Evolutionary conservation across 2,888 invertebrate genomes (phyloP), one percentile per base, ranked within the genome.

Genomic region (Cordilura impudica): DNA sequence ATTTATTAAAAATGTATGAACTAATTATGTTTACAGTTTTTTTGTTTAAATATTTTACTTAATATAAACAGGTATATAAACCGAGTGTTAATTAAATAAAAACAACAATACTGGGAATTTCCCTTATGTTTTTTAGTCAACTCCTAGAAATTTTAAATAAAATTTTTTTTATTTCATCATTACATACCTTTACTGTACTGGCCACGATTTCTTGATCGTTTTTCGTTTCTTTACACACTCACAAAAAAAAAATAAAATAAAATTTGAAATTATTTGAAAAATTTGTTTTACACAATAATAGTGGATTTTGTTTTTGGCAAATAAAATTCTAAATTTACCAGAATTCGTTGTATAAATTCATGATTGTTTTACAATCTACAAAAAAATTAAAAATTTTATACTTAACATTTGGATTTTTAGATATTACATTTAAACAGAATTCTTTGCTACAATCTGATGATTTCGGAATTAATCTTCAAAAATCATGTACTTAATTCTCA

Each of bases 111-210:
- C 10, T 6, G 35, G 35, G 35, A 35, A 35, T 35, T 35, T 35
- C 12, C 35, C 12, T 35, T 12, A 12, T 54, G 16, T 60, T 61
- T 47, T 19, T 26, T 45, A 10, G n/a, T n/a, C n/a, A n/a, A n/a
- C n/a, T n/a, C n/a, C n/a, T n/a, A n/a, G n/a, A n/a, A n/a, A n/a
- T n/a, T n/a, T n/a, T n/a, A n/a, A n/a, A n/a, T n/a, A n/a, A n/a
- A n/a, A n/a, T n/a, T n/a, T n/a, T 45, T n/a, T 14, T 39, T 18
- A 14, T 45, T 31, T 49, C 12, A 26, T 23, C 26, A 26, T 63
- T 63, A 63, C 63, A 63, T 63, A 63, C 63, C 63, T 63, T 63
- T 51, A 63, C 26, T 14, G 18, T 31, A 21, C 63, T 63, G 63
- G 63, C 49, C 35, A 31, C 49, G 49, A 51, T 23, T n/a, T 49